phyloP scores from a whole-genome alignment of 2,113 vertebrate genomes.

The Aphelocoma coerulescens region DNA sequence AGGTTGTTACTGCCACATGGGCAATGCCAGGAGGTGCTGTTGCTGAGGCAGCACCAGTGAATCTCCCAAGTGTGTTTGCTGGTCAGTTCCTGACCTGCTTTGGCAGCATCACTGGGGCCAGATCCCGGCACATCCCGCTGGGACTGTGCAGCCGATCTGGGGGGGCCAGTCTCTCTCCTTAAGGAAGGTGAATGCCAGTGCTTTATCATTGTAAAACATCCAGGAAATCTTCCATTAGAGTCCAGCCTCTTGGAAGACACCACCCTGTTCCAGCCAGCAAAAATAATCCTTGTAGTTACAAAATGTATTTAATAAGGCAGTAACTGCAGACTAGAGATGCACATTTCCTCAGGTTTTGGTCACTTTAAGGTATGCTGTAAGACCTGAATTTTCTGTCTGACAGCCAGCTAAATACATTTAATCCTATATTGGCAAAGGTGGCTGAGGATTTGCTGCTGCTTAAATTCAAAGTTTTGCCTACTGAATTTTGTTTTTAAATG shows the following conservation, averaged over 20 bases:
- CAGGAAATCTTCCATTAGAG: background rate
- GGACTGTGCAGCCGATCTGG: background rate
- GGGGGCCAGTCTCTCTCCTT: background rate
- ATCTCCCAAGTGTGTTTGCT: background rate
- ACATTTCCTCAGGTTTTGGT: background rate
- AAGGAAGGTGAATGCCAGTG: background rate
- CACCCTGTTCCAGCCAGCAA: background rate
- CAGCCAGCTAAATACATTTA: background rate
- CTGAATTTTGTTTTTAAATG: background rate
- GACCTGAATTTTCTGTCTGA: background rate
- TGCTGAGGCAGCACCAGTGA: background rate
- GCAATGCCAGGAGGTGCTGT: background rate
- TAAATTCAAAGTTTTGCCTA: background rate
- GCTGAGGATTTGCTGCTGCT: background rate
- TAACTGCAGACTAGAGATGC: background rate
- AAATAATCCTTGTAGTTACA: background rate
- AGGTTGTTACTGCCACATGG: background rate
- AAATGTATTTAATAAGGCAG: background rate
- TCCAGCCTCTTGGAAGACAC: background rate
- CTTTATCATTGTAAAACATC: too few relatives aligned
- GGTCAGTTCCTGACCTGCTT: background rate
- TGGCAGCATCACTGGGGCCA: accelerated
- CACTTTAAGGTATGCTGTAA: background rate
- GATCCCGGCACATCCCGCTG: background rate
- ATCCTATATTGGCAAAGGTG: background rate